These are phyloP conservation scores for Calameuta pallipes DNA, from an alignment of 2,888 invertebrate species.

Conservation along the genomic window DNA sequence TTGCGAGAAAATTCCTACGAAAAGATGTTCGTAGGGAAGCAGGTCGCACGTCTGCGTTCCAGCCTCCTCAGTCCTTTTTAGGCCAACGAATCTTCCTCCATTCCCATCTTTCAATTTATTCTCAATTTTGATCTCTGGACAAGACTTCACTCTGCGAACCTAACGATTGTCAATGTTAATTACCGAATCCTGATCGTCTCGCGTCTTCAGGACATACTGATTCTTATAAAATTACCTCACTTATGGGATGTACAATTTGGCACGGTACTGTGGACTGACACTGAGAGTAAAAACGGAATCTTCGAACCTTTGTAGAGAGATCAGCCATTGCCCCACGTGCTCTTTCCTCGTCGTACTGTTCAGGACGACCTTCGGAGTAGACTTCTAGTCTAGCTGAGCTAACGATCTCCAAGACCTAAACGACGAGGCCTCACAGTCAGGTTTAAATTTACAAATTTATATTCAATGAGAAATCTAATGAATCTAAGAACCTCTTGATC, in stretches of 20 bases:
- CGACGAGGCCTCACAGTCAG: constrained; percentile 11
- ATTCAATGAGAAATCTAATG: not conserved
- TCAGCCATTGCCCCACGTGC: constrained; percentile 48
- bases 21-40: constrained; percentile 81
- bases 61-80: constrained; percentile 45
- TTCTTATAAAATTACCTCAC: constrained; percentile 34
- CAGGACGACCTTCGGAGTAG: constrained; percentile 30
- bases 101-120: constrained; percentile 25
- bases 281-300: constrained; percentile 75
- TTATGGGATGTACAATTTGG: constrained; percentile 29
- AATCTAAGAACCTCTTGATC: constrained; percentile 57
- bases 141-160: constrained; percentile 75
- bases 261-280: constrained; percentile 65
- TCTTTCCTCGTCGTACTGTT: constrained; percentile 37
- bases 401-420: constrained; percentile 59
- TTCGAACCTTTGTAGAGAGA: constrained; percentile 70
- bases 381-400: constrained; percentile 38
- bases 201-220: not conserved
- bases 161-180: constrained; percentile 45
- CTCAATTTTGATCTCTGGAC: constrained; percentile 71
- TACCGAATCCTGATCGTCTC: not conserved
- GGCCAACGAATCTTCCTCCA: constrained; percentile 29
- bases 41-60: constrained; percentile 78
- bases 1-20: constrained; percentile 71
- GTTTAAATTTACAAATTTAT: constrained; percentile 8